Base-by-base conservation (phyloP, 2,113 vertebrate genomes). In the Mastomys coucha region DNA sequence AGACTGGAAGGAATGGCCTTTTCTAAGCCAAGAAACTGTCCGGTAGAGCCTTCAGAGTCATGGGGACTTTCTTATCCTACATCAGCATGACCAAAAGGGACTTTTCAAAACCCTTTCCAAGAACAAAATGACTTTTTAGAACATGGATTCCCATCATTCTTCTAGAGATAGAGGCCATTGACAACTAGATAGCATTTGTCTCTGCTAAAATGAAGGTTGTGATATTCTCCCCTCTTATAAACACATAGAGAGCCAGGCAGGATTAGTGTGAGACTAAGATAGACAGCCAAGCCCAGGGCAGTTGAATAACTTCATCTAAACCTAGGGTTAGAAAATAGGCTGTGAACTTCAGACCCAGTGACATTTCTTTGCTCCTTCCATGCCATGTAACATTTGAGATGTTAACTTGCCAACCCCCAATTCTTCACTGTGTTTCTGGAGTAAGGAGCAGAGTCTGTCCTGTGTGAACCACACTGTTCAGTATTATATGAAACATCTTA, bases 51-150 rank as follows among this genome's bases (percentile, higher is more conserved):
- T 75, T 94, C 60, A 78, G 67, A 86, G 67, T 8, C 76, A 3
- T 5, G 67, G 89, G 73, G 65, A 12, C 89, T 75, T 94, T 91
- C 82, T 90, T 51, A 65, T 58, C 49, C 92, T 91, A 31, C 12
- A 28, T 51, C 28, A 39, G 22, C 78, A 80, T 78, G 42, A 91
- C 90, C 76, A 70, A 85, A 85, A 89, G 81, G 51, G 49, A 53
- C 28, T 80, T 95, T 93, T 69, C 84, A 96, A 95, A 87, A 75
- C 58, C 20, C 78, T 76, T 97, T 97, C 93, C 81, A 96, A 78
- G 77, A 96, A 92, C 77, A 92, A 88, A 93, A 91, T 0, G 1
- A 91, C 87, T 95, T 97, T 86, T 86, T 96, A 87, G 81, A 92
- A 89, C 65, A 77, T 20, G 53, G 93, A 22, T 92, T 77, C 36